Evolutionary conservation across 2,797 vertebrate species (phyloP), one percentile per base, ranked within the genome.

Genomic region (Liparis tanakae): DNA sequence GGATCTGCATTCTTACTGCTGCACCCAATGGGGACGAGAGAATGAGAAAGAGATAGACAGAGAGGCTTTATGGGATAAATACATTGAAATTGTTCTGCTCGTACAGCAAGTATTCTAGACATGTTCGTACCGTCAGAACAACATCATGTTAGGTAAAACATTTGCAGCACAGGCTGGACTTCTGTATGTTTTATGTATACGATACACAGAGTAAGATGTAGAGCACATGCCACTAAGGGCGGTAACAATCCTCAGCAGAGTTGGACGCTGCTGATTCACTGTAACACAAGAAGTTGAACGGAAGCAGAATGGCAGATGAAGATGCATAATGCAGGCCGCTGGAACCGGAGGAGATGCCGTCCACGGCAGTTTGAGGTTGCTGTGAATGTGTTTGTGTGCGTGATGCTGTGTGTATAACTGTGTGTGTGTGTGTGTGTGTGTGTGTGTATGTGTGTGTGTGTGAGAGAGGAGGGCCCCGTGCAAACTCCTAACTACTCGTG

Each of bases 401-500:
- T 30, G 80, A 37, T 33, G 25, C 4, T 14, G 70, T 51, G 55
- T 30, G 10, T 2, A 30, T 39, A 33, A 33, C 3, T 30, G 43
- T 22, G 25, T 7, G 36, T 17, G 18, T 36, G 25, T 37, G 25
- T 30, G 55, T 55, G 43, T 51, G 67, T 36, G 34, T 30, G 80
- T 14, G 70, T 51, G 55, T 30, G 10, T 2, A 30, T 39, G 17
- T 30, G 43, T 22, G 25, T 7, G 36, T 17, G 18, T 36, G 25
- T 37, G 25, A 41, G 39, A 36, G 62, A 6, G 18, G 12, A 57
- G 18, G 25, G 54, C 18, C 56, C 82, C 60, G 71, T 61, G 70
- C 65, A 80, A 85, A 89, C 76, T 83, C 74, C 41, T 84, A 84
- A 89, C 80, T 81, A 91, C 85, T 91, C 86, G 78, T 87, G 51